Conservation (phyloP, 2,113 vertebrate genomes). For the Dicentrarchus labrax region DNA sequence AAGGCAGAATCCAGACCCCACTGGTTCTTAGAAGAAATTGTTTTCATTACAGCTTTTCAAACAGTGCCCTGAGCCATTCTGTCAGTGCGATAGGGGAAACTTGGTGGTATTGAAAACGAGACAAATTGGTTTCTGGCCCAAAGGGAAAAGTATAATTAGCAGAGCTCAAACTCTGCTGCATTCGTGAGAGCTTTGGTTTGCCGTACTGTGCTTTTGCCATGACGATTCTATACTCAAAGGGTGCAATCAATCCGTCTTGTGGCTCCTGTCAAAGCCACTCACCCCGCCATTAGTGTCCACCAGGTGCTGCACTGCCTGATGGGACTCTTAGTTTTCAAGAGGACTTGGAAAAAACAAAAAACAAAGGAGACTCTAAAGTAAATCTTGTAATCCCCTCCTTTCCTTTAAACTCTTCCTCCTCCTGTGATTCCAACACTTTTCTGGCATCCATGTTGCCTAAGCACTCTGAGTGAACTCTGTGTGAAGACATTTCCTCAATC, state of each 20-base stretch:
- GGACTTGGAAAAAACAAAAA: slow-evolving; percentile 41
- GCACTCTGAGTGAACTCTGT: slow-evolving; percentile 41
- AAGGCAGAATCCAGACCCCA: slow-evolving; percentile 46
- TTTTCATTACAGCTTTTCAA: slow-evolving; percentile 69
- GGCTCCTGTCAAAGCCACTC: slow-evolving; percentile 51
- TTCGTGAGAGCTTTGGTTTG: slow-evolving; percentile 55
- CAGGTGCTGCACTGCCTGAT: slow-evolving; percentile 43
- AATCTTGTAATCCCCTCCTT: slow-evolving; percentile 13
- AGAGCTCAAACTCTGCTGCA: slow-evolving; percentile 61
- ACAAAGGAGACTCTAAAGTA: slow-evolving; percentile 48
- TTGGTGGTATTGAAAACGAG: slow-evolving; percentile 67
- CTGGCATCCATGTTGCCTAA: slow-evolving; percentile 29
- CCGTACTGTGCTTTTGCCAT: slow-evolving; percentile 20
- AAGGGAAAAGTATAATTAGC: slow-evolving; percentile 68
- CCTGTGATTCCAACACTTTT: slow-evolving; percentile 1
- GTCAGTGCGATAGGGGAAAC: slow-evolving; percentile 51
- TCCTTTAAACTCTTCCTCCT: not conserved
- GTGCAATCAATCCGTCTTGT: slow-evolving; percentile 38
- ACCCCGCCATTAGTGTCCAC: slow-evolving; percentile 45
- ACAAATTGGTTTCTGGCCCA: slow-evolving; percentile 72
- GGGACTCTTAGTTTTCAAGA: slow-evolving; percentile 27
- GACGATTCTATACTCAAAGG: slow-evolving; percentile 24
- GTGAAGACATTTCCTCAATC: slow-evolving; percentile 36
- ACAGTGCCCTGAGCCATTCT: slow-evolving; percentile 39
- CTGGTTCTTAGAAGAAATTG: slow-evolving; percentile 54